Conservation (phyloP, 2,797 vertebrate species). For the Esox lucius region DNA sequence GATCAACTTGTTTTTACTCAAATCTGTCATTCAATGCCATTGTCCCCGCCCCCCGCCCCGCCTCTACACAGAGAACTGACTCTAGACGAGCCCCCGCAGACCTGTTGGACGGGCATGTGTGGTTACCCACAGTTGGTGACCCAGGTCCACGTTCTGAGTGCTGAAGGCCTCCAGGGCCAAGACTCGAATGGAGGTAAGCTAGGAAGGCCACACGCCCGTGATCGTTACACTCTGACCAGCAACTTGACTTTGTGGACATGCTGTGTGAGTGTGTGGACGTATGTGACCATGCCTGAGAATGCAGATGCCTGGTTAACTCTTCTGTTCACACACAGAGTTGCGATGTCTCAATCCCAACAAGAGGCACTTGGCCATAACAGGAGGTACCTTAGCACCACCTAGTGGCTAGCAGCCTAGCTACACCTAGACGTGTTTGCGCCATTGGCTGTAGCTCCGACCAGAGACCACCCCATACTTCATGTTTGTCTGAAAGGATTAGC, state of each 20-base stretch:
- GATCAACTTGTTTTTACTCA: not conserved
- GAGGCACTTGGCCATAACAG: constrained; percentile 52
- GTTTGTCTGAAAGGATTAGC: not conserved
- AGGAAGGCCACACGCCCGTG: not conserved
- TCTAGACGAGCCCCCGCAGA: constrained; percentile 87
- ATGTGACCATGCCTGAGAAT: not conserved
- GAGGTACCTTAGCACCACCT: constrained; percentile 60
- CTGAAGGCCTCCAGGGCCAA: constrained; percentile 86
- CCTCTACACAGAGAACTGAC: constrained; percentile 81
- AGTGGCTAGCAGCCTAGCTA: constrained; percentile 31
- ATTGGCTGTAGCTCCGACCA: not conserved
- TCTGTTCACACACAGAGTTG: constrained; percentile 53
- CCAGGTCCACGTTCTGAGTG: constrained; percentile 88
- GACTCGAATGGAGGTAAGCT: constrained; percentile 75
- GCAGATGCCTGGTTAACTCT: constrained; percentile 10
- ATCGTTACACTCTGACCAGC: too few relatives aligned
- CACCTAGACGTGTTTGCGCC: not conserved
- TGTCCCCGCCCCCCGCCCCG: not conserved
- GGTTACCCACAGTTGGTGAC: constrained; percentile 94
- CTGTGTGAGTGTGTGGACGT: not conserved
- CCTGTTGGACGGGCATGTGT: constrained; percentile 94
- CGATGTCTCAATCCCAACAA: constrained; percentile 55
- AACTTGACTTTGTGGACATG: too few relatives aligned
- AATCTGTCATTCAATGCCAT: not conserved
- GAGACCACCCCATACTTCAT: not conserved